Conservation (phyloP, 2,888 invertebrate genomes). For the Dendrolimus houi region DNA sequence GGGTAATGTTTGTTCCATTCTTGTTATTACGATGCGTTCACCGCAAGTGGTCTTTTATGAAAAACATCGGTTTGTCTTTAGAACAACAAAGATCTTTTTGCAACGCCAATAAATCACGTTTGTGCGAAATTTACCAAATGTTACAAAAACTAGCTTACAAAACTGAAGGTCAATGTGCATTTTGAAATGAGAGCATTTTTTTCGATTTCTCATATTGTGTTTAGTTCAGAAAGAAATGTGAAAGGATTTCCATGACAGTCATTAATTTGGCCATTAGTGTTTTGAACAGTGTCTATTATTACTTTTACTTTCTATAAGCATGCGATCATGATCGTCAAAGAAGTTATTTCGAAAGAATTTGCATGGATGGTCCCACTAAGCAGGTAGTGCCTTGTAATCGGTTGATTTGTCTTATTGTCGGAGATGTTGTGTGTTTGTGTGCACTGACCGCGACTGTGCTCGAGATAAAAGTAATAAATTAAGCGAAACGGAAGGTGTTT, state of each 20-base stretch:
- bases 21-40: conserved; percentile 43
- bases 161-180: conserved; percentile 53
- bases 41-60: conserved; percentile 61
- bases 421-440: conserved; percentile 68
- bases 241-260: conserved; percentile 59
- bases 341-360: conserved; percentile 50
- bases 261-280: conserved; percentile 62
- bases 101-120: conserved; percentile 58
- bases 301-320: conserved; percentile 60
- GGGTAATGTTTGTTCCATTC: conserved; percentile 31
- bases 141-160: conserved; percentile 50
- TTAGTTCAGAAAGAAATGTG: conserved; percentile 31
- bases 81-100: conserved; percentile 42
- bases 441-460: conserved; percentile 65
- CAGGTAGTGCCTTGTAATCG: conserved; percentile 72
- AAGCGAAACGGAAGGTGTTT: conserved; percentile 68
- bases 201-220: conserved; percentile 32
- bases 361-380: conserved; percentile 60
- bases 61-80: conserved; percentile 36
- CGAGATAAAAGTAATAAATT: conserved; percentile 74
- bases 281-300: conserved; percentile 38
- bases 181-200: conserved; percentile 35
- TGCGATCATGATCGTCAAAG: conserved; percentile 28
- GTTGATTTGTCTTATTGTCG: conserved; percentile 72
- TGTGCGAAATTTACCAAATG: conserved; percentile 64